Percentiles rank a stretch among this genome's conserved stretches.
These are phyloP conservation scores for Phylloscopus collybita DNA, from an alignment of 2,797 vertebrate genomes.

Conservation along the genomic window DNA sequence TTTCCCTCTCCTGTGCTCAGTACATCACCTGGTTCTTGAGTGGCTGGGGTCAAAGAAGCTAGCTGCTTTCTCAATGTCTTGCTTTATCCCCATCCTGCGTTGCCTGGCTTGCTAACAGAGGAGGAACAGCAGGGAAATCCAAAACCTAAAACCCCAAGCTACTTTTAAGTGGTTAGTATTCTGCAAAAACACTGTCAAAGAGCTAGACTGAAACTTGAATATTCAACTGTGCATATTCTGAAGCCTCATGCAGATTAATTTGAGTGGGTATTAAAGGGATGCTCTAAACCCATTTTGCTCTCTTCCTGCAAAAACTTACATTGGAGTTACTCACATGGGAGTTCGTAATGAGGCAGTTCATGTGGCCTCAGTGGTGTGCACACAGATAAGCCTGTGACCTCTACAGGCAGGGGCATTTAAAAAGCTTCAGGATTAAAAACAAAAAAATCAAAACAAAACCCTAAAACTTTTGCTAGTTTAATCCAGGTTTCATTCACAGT, in stretches of 20 bases:
- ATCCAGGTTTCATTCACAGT: not conserved
- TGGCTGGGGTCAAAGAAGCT: fast-evolving
- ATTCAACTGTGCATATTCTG: not conserved
- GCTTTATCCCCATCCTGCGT: not conserved
- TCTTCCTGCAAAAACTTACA: not conserved
- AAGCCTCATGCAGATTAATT: not conserved
- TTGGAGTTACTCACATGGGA: not conserved
- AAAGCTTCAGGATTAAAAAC: not conserved
- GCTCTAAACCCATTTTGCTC: not conserved
- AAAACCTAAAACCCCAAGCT: constrained; percentile 15
- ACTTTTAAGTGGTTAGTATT: not conserved
- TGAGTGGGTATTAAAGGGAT: not conserved
- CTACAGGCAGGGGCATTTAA: not conserved
- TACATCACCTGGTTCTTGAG: not conserved
- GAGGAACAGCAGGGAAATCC: not conserved
- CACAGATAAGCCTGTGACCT: not conserved
- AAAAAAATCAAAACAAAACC: not conserved
- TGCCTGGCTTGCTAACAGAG: not conserved
- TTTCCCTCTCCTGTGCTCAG: not conserved
- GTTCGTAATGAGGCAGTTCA: not conserved
- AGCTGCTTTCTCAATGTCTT: not conserved
- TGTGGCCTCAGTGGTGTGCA: not conserved
- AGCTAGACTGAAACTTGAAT: not conserved
- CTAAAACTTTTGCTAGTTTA: not conserved
- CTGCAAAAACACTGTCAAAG: not conserved